Conservation (phyloP, 2,797 vertebrate species). For the Galaxias olidus region DNA sequence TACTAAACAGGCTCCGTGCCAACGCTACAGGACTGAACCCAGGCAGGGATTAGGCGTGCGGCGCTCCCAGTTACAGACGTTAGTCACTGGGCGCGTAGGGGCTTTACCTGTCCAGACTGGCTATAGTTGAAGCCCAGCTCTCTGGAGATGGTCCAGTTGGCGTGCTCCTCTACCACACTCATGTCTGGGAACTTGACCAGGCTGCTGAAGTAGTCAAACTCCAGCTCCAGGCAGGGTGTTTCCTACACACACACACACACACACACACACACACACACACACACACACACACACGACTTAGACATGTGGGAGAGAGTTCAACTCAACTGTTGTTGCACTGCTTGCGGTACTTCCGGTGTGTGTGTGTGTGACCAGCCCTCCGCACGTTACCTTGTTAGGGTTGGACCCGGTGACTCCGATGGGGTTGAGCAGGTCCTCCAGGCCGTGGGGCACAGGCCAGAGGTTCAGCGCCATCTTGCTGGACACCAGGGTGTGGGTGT, state of each 20-base stretch:
- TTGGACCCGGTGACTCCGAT: constrained; percentile 97
- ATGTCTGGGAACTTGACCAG: constrained; percentile 95
- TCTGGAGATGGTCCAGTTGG: constrained; percentile 92
- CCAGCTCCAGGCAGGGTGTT: constrained; percentile 96
- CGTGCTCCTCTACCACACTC: constrained; percentile 91
- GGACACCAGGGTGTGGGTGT: constrained; percentile 93
- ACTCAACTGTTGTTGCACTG: too few species aligned
- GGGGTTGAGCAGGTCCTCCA: constrained; percentile 95
- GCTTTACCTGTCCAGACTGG: constrained; percentile 63
- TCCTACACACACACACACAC: constrained; percentile 67
- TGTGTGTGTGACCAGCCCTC: too few species aligned
- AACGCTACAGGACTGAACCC: too few species aligned
- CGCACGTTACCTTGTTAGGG: constrained; percentile 87
- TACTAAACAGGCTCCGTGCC: too few species aligned
- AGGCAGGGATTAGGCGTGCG: too few species aligned
- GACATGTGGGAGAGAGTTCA: too few species aligned
- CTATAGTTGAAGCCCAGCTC: constrained; percentile 94
- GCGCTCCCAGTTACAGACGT: too few species aligned
- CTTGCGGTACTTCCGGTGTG: too few species aligned
- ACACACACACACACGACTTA: not conserved
- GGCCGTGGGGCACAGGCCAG: constrained; percentile 95
- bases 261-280: not conserved
- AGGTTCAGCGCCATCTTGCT: constrained; percentile 98
- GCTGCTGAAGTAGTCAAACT: constrained; percentile 96
- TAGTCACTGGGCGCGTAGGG: too few species aligned